Evolutionary conservation across 2,888 invertebrate genomes (phyloP).

Genomic region (Mellilla xanthometata): DNA sequence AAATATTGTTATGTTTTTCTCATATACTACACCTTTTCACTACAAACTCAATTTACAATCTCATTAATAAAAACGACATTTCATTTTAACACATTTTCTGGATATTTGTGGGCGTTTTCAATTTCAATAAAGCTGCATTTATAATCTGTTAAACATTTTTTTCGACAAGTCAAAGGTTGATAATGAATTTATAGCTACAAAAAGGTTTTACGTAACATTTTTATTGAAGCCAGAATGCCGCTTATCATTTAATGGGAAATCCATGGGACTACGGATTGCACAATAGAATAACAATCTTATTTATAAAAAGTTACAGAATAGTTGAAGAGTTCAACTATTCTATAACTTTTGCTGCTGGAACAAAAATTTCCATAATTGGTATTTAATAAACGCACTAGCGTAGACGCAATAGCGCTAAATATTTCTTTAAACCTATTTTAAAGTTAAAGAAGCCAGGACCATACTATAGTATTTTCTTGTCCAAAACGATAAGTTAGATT

Average conservation of each 20-base stretch:
- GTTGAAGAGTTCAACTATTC: too few relatives aligned
- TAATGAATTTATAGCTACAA: constrained; percentile 15
- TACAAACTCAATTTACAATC: neutral
- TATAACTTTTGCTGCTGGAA: too few relatives aligned
- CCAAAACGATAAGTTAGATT: too few relatives aligned
- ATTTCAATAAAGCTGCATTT: constrained; percentile 6
- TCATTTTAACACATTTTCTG: constrained; percentile 11
- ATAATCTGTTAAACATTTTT: constrained; percentile 13
- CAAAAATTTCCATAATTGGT: too few relatives aligned
- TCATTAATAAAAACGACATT: constrained; percentile 1
- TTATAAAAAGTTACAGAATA: too few relatives aligned
- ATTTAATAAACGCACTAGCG: too few relatives aligned
- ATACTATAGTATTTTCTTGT: too few relatives aligned
- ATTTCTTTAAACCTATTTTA: too few relatives aligned
- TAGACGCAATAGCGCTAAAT: too few relatives aligned
- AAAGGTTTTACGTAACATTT: constrained; percentile 10
- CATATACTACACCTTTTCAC: neutral
- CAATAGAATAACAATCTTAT: neutral
- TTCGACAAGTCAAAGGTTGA: constrained; percentile 2
- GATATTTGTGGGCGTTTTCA: constrained; percentile 13
- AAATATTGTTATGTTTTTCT: too few relatives aligned
- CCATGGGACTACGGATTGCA: neutral
- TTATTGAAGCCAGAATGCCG: constrained; percentile 13
- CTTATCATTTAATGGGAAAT: constrained; percentile 13
- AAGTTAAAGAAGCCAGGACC: too few relatives aligned